Percentiles rank a stretch among this genome's conserved stretches.
phyloP scores from a whole-genome alignment of 2,113 vertebrate genomes.

The Gavialis gangeticus region DNA sequence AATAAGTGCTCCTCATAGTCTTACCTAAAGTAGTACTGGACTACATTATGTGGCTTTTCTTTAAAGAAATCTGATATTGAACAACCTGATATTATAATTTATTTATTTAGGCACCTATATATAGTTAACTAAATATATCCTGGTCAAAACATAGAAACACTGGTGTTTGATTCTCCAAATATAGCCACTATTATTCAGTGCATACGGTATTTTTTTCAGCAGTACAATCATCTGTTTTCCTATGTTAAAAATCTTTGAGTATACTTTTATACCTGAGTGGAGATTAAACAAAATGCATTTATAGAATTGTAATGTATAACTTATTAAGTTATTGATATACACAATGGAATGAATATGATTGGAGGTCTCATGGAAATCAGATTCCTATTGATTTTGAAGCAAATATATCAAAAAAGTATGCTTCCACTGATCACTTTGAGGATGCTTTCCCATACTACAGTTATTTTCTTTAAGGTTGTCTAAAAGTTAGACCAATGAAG shows the following conservation, averaged over 20 bases:
- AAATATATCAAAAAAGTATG: not conserved
- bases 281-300: not conserved
- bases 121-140: not conserved
- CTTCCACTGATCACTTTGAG: not conserved
- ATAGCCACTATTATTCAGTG: not conserved
- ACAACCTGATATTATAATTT: not conserved
- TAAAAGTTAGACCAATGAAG: not conserved
- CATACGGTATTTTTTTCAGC: not conserved
- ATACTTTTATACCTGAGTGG: not conserved
- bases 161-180: conserved; percentile 28
- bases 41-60: not conserved
- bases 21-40: conserved; percentile 18
- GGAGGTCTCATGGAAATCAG: not conserved
- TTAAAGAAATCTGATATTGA: not conserved
- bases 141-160: not conserved
- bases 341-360: not conserved
- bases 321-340: not conserved
- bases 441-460: not conserved
- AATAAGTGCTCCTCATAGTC: conserved; percentile 68
- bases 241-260: not conserved
- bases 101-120: conserved; percentile 34
- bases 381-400: not conserved
- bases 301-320: not conserved
- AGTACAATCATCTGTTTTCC: not conserved
- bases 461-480: not conserved